Percentiles rank a stretch among this genome's conserved stretches.
phyloP scores from a whole-genome alignment of 2,888 invertebrate species.

The Petrophora chlorosata region DNA sequence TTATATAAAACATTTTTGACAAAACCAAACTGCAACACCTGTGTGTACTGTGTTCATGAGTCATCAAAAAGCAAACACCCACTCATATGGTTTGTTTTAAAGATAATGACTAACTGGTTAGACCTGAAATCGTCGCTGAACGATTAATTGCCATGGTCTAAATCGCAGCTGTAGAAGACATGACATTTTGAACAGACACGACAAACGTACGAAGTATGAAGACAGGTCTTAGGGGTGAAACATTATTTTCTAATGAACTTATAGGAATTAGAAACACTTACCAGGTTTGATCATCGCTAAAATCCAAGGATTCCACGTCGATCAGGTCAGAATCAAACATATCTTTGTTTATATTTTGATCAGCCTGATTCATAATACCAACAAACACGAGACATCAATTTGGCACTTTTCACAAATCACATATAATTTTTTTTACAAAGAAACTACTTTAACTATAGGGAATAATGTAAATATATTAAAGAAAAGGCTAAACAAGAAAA shows the following conservation, averaged over 20 bases:
- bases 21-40: slow-evolving; percentile 18
- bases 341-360: slow-evolving; percentile 84
- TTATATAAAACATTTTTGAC: not conserved
- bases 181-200: slow-evolving; percentile 47
- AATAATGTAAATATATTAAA: slow-evolving; percentile 67
- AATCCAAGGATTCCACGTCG: slow-evolving; percentile 82
- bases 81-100: slow-evolving; percentile 17
- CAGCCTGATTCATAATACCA: slow-evolving; percentile 76
- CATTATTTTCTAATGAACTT: slow-evolving; percentile 22
- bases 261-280: slow-evolving; percentile 56
- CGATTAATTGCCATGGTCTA: slow-evolving; percentile 37
- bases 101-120: slow-evolving; percentile 36
- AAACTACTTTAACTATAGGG: slow-evolving; percentile 69
- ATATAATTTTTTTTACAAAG: slow-evolving; percentile 60
- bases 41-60: slow-evolving; percentile 17
- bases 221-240: slow-evolving; percentile 9
- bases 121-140: slow-evolving; percentile 40
- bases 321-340: slow-evolving; percentile 82
- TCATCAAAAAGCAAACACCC: slow-evolving; percentile 29
- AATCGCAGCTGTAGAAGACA: slow-evolving; percentile 37
- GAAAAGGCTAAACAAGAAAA: slow-evolving; percentile 66
- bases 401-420: slow-evolving; percentile 77
- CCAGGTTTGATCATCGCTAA: slow-evolving; percentile 85
- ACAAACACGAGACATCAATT: slow-evolving; percentile 73
- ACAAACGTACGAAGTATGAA: slow-evolving; percentile 41